phyloP scores from a whole-genome alignment of 1,140 invertebrate species.

The Drosophila dunni region DNA sequence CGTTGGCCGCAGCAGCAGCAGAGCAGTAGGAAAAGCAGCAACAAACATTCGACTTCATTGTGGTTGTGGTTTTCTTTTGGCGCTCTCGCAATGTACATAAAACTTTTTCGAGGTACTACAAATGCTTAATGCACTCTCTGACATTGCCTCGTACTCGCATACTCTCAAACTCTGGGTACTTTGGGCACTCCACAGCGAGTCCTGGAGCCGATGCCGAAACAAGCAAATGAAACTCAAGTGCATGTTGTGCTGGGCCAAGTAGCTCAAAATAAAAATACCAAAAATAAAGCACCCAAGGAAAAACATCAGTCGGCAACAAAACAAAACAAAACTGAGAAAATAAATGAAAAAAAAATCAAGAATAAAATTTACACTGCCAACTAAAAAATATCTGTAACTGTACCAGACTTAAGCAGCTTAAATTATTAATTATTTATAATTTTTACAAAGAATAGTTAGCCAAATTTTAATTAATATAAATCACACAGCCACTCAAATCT shows the following conservation, averaged over 20 bases:
- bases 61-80: conserved; percentile 74
- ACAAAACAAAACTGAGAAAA: conserved; percentile 26
- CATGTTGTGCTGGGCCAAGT: conserved; percentile 76
- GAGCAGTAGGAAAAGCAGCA: conserved; percentile 24
- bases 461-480: no score
- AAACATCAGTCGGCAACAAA: conserved; percentile 41
- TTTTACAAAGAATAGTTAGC: no score
- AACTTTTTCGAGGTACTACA: conserved; percentile 70
- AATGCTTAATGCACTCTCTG: conserved; percentile 80
- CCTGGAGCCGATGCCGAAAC: conserved; percentile 46
- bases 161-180: conserved; percentile 6
- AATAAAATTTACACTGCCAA: neutral
- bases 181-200: neutral
- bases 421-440: no score
- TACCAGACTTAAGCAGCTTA: no score
- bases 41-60: conserved; percentile 74
- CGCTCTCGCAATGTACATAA: conserved; percentile 73
- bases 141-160: conserved; percentile 50
- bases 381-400: no score
- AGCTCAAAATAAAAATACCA: conserved; percentile 48
- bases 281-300: conserved; percentile 23
- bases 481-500: no score
- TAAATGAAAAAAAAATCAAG: conserved; percentile 55
- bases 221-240: conserved; percentile 82
- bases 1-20: conserved; percentile 32